Base-by-base conservation (phyloP, 1,140 invertebrate genomes). In the Antheraea mylitta region DNA sequence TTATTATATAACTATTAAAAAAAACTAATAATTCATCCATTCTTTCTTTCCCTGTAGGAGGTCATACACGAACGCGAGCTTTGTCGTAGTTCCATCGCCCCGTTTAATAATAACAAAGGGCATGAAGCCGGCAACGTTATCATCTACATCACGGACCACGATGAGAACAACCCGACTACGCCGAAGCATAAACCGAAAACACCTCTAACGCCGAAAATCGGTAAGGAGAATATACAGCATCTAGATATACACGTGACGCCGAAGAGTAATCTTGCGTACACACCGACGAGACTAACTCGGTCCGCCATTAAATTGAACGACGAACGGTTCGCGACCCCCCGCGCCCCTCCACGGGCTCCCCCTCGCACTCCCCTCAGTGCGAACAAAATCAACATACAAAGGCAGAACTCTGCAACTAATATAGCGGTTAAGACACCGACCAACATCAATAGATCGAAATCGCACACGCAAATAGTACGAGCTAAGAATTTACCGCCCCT, bases 41-140 rank as follows among this genome's bases (percentile, higher is more conserved):
- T 65, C 19, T 71, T 67, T 74, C 61, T 65, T 48, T 48, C 3
- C 66, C 74, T 73, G 9, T 75, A 91, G 89, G 86, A 88, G 36
- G 67, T 75, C 58, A 89, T 91, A 16, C 81, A 89, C 70, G 83
- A 87, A 37, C 82, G 82, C n/a, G 76, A 89, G 63, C 81, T 84
- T 30, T 83, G 86, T 48, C 87, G 89, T 66, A 91, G 89, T 48
- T 91, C 89, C 6, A 82, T 91, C 79, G 87, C 82, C 4, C 22
- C 22, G 22, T 30, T 2, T 0, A 53, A 53, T 6, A 78, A 73
- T 60, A 62, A 66, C 5, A 77, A 64, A 70, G 71, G 45, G 18
- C 73, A 73, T 7, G 75, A 87, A 53, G 68, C 0, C 16, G 60
- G 58, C 22, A 11, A 30, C 22, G 22, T 30, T 4, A 76, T 78